phyloP scores from a whole-genome alignment of 1,140 invertebrate species.

The Eupeodes corollae region DNA sequence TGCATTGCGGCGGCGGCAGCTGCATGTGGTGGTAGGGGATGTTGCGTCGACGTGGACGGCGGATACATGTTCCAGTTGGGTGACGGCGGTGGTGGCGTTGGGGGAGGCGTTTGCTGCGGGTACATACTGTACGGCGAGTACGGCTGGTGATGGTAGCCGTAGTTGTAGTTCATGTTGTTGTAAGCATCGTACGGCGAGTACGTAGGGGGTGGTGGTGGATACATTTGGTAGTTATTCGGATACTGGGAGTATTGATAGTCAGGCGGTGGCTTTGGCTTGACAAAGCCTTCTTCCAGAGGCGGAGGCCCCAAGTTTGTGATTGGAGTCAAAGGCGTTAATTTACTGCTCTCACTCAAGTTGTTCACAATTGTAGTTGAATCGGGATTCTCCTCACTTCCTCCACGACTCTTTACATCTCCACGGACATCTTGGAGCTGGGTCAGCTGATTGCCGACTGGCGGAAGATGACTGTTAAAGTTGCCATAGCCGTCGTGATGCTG shows the following conservation, averaged over 20 bases:
- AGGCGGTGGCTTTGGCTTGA: slow-evolving; percentile 33
- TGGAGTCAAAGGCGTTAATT: slow-evolving; percentile 31
- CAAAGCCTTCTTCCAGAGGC: slow-evolving; percentile 30
- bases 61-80: slow-evolving; percentile 50
- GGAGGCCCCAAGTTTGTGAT: slow-evolving; percentile 28
- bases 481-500: slow-evolving; percentile 12
- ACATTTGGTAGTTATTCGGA: slow-evolving; percentile 37
- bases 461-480: slow-evolving; percentile 17
- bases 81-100: slow-evolving; percentile 37
- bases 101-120: slow-evolving; percentile 40
- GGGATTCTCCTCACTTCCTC: slow-evolving; percentile 33
- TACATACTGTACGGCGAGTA: slow-evolving; percentile 36
- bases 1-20: slow-evolving; percentile 5
- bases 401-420: slow-evolving; percentile 29
- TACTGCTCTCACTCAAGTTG: slow-evolving; percentile 27
- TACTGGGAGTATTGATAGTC: slow-evolving; percentile 35
- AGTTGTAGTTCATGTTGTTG: slow-evolving; percentile 37
- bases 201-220: slow-evolving; percentile 29
- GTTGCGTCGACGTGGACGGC: slow-evolving; percentile 38
- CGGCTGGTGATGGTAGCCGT: slow-evolving; percentile 33
- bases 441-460: slow-evolving; percentile 17
- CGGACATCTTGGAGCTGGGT: slow-evolving; percentile 10
- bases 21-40: slow-evolving; percentile 16
- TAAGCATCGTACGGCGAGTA: slow-evolving; percentile 35
- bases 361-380: slow-evolving; percentile 34